Base-by-base conservation (phyloP, 2,113 vertebrate species). In the Tenrec ecaudatus region DNA sequence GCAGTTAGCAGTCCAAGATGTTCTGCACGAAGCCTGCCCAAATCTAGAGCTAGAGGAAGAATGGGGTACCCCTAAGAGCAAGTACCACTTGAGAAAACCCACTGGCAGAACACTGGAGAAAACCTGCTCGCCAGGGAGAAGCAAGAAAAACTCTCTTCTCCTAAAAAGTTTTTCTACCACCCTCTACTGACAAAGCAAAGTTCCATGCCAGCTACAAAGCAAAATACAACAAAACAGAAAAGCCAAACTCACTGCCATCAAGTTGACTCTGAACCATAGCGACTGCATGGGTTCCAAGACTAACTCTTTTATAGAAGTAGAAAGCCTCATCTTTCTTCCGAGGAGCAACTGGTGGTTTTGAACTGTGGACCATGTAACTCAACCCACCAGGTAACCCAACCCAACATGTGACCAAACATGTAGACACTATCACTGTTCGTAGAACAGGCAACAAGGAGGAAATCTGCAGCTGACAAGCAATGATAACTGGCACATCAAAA, bases 151-250 rank as follows among this genome's bases (percentile, higher is more conserved):
- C 17, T 1, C 1, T 14, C 20, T 66, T 15, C 22, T 80, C n/a
- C 3, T 20, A 0, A 20, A 17, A 0, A 38, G 71, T 0, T n/a
- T 87, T 66, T 93, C 58, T 1, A 16, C 53, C 40, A 11, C 94
- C 92, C 92, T 91, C 94, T 96, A 10, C 81, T 81, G 94, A 66
- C 84, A 14, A 58, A 53, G 3, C 10, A 1, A 23, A 38, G 10
- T 47, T 69, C 31, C 58, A 27, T 10, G 11, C 66, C 47, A 68
- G 3, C 33, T 33, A 20, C 8, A 1, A 73, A 90, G 16, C 27
- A 82, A 91, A 31, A 2, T 29, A 62, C 36, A 20, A 60, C 40
- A 40, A 40, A 40, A 40, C 40, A 40, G 40, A 40, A 40, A 40
- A 40, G 4, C 40, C 40, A 40, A 40, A 40, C 40, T 40, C 40